Base-by-base conservation (phyloP, 2,797 vertebrate genomes). In the Coregonus suidteri region DNA sequence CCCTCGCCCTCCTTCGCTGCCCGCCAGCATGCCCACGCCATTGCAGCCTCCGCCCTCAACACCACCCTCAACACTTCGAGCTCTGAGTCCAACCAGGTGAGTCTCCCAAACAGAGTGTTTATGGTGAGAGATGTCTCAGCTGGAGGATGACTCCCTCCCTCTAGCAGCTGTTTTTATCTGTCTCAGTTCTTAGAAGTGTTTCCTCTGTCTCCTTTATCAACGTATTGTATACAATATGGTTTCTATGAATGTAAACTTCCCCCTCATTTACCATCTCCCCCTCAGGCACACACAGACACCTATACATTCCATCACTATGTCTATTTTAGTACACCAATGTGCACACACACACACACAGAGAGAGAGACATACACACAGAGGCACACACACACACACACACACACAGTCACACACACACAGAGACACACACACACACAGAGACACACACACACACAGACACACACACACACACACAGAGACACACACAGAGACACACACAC, bases 1-100 rank as follows among this genome's bases (percentile, higher is more conserved):
- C 96, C 95, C 0, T 92, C 97, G 0, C 93, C 96, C 0, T 95
- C 96, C 0, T 96, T 96, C 80, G 91, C 95, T 4, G 83, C 92
- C 0, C 95, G 97, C 74, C 97, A 97, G 69, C 96, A 96, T 6
- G 62, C 95, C 41, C 92, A 62, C n/a, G 65, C 65, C 14, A 31
- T 95, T 0, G 92, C 93, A 0, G 87, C 91, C 0, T 88, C 94
- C 0, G 62, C 94, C 2, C 95, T 92, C 82, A 54, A 95, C 81
- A 89, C 93, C 79, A 91, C 90, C 76, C 95, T 91, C 86, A 94
- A 92, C 87, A 93, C 82, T 86, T 93, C 82, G 87, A 95, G 90
- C 86, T 82, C 94, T 2, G 95, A 97, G 5, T 69, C 93, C 56
- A 95, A 82, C 89, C 96, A 97, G 97, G 98, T 99, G 92, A 81